These are phyloP conservation scores for Limnephilus marmoratus DNA, from an alignment of 2,888 invertebrate species.

Conservation along the genomic window DNA sequence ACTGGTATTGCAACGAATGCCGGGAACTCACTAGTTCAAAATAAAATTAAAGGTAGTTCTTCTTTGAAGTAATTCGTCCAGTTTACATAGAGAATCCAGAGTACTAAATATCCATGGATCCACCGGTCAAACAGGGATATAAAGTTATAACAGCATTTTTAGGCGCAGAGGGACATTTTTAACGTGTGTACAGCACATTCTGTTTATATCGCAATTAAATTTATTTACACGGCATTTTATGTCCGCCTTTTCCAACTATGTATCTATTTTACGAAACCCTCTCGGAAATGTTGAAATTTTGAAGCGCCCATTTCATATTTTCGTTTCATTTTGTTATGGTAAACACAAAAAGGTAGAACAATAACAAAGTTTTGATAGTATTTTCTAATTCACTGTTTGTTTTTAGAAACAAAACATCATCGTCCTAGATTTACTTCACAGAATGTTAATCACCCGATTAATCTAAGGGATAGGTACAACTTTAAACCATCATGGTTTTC, in stretches of 20 bases:
- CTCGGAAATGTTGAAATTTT: conserved; percentile 2
- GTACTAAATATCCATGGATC: conserved; percentile 21
- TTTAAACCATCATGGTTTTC: neutral
- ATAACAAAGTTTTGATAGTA: conserved; percentile 2
- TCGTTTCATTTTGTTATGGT: conserved; percentile 24
- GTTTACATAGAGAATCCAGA: neutral
- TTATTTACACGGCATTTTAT: conserved; percentile 54
- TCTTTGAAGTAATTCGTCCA: neutral
- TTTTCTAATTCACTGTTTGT: conserved; percentile 2
- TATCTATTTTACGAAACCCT: conserved; percentile 19
- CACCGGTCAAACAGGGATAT: conserved; percentile 63
- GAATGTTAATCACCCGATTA: neutral
- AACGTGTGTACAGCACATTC: conserved; percentile 59
- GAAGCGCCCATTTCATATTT: conserved; percentile 20
- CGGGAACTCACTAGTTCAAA: no score
- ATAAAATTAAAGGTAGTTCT: no score
- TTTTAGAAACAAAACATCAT: neutral
- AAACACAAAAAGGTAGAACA: conserved; percentile 9
- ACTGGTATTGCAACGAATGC: no score
- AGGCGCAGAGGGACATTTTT: conserved; percentile 55
- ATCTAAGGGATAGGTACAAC: neutral
- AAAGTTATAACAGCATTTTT: conserved; percentile 65
- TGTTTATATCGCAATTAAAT: conserved; percentile 50
- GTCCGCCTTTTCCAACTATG: conserved; percentile 23
- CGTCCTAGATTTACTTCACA: neutral